Conservation (phyloP, 2,888 invertebrate species). For the Agrilus biguttatus region DNA sequence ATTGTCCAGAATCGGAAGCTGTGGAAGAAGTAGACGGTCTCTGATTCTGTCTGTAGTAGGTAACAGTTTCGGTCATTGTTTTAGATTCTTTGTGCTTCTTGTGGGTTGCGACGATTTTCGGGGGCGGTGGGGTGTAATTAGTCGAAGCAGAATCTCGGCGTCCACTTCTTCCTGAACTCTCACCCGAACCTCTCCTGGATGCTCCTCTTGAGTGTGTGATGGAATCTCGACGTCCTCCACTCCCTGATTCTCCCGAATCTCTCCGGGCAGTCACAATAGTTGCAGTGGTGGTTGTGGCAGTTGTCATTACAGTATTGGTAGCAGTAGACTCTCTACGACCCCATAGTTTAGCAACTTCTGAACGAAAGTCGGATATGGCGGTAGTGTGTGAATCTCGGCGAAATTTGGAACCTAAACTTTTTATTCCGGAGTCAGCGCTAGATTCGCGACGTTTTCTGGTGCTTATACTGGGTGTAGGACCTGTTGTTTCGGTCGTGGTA, state of each 20-base stretch:
- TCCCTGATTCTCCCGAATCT: constrained; percentile 50
- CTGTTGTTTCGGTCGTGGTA: constrained; percentile 38
- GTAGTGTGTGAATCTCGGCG: constrained; percentile 56
- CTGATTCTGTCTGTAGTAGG: constrained; percentile 48
- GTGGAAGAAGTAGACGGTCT: constrained; percentile 60
- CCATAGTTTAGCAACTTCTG: constrained; percentile 61
- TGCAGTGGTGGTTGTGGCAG: constrained; percentile 17
- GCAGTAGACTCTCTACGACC: constrained; percentile 45
- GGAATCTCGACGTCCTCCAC: constrained; percentile 53
- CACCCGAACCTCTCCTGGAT: constrained; percentile 50
- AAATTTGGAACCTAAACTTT: constrained; percentile 52
- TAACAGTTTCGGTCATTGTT: constrained; percentile 34
- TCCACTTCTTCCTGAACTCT: constrained; percentile 47
- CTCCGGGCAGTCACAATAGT: constrained; percentile 29
- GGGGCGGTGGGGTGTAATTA: constrained; percentile 41
- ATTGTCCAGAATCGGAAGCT: constrained; percentile 43
- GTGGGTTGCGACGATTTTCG: constrained; percentile 44
- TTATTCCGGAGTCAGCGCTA: constrained; percentile 74
- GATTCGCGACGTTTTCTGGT: constrained; percentile 70
- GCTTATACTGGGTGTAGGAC: constrained; percentile 27
- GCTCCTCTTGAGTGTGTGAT: constrained; percentile 33
- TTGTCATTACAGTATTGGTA: constrained; percentile 36
- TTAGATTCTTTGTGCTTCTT: constrained; percentile 45
- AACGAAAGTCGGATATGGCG: constrained; percentile 48
- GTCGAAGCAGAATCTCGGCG: constrained; percentile 53